Evolutionary conservation across 2,888 invertebrate genomes (phyloP).

Genomic region (Platycnemis pennipes): DNA sequence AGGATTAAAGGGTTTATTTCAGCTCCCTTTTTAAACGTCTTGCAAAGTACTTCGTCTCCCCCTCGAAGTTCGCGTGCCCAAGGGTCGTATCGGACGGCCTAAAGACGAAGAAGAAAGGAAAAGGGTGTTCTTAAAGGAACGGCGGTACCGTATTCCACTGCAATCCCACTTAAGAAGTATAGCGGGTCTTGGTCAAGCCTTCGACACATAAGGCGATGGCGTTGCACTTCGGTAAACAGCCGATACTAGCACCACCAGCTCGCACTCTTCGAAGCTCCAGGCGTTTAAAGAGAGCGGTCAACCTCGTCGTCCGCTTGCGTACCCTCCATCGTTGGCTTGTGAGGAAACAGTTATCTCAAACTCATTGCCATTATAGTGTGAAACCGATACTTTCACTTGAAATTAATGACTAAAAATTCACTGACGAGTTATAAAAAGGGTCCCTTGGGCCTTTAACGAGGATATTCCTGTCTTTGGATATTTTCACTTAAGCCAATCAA

Average conservation of each 20-base stretch:
- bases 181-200: not conserved
- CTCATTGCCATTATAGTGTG: too few species aligned
- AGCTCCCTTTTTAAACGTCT: not conserved
- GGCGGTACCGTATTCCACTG: not conserved
- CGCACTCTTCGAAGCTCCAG: not conserved
- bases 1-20: constrained; percentile 11
- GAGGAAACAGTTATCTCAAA: too few species aligned
- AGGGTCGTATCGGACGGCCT: not conserved
- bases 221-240: not conserved
- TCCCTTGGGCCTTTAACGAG: too few species aligned
- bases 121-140: not conserved
- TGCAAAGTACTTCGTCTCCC: not conserved
- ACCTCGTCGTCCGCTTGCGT: too few species aligned
- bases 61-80: not conserved
- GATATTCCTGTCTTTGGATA: too few species aligned
- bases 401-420: too few species aligned
- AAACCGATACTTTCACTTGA: too few species aligned
- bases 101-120: not conserved
- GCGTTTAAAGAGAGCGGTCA: too few species aligned
- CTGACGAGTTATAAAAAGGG: too few species aligned
- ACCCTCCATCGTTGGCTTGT: too few species aligned
- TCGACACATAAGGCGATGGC: not conserved
- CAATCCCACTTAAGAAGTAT: not conserved
- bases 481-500: too few species aligned
- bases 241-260: not conserved